Percentiles rank a stretch among this genome's conserved stretches.
phyloP scores from a whole-genome alignment of 2,797 vertebrate genomes.

The Chromobotia macracanthus region DNA sequence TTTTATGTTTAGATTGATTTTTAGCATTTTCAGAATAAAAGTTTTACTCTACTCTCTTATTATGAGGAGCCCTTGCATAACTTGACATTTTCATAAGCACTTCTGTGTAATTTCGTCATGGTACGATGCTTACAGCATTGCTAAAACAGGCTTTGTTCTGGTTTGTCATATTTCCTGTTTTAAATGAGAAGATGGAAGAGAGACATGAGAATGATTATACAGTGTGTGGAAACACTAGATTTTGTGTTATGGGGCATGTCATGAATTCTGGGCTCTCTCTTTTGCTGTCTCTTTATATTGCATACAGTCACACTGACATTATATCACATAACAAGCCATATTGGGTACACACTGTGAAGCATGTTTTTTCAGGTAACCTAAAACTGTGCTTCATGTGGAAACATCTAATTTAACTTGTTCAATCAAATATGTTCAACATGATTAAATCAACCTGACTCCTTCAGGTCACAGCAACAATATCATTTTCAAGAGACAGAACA shows the following conservation, averaged over 20 bases:
- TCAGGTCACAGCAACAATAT: not conserved
- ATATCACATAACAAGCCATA: not conserved
- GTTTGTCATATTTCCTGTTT: constrained; percentile 33
- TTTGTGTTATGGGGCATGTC: not conserved
- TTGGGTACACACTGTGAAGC: not conserved
- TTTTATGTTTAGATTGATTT: constrained; percentile 23
- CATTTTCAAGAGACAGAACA: not conserved
- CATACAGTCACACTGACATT: not conserved
- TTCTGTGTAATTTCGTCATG: constrained; percentile 26
- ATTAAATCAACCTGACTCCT: no score
- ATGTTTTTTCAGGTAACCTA: not conserved
- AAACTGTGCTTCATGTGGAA: not conserved
- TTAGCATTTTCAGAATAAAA: constrained; percentile 4
- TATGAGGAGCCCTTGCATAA: constrained; percentile 27
- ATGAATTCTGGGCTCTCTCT: not conserved
- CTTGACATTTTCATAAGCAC: constrained; percentile 48
- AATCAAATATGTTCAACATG: no score
- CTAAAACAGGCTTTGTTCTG: constrained; percentile 22
- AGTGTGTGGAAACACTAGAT: not conserved
- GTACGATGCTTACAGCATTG: constrained; percentile 2
- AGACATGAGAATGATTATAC: not conserved
- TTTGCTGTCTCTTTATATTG: not conserved
- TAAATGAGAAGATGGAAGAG: not conserved
- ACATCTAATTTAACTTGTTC: no score
- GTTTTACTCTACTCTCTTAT: constrained; percentile 26